Evolutionary conservation across 2,888 invertebrate species (phyloP).

Genomic region (Drosophila melanosoma): DNA sequence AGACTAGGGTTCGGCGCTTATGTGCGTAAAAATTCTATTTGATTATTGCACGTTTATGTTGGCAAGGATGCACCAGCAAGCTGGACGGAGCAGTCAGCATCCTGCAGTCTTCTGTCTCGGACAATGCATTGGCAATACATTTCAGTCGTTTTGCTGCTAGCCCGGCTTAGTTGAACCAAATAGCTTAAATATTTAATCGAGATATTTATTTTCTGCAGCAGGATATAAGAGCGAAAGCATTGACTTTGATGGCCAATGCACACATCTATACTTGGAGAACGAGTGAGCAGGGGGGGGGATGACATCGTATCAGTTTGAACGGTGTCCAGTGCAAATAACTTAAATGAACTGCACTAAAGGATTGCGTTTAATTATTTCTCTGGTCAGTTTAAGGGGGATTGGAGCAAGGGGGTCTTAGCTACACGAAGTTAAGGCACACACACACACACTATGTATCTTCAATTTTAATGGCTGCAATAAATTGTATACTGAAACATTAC

Average conservation of each 20-base stretch:
- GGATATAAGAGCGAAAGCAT: constrained; percentile 60
- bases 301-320: background rate
- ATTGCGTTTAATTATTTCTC: constrained; percentile 67
- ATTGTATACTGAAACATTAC: constrained; percentile 57
- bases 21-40: constrained; percentile 78
- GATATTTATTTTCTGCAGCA: constrained; percentile 75
- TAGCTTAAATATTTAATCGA: constrained; percentile 65
- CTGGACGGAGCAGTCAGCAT: constrained; percentile 10
- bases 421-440: constrained; percentile 4
- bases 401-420: background rate
- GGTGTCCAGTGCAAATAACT: constrained; percentile 54
- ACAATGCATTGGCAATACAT: constrained; percentile 26
- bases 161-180: constrained; percentile 18
- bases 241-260: constrained; percentile 60
- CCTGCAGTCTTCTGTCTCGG: constrained; percentile 1
- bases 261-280: background rate
- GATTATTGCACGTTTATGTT: constrained; percentile 68
- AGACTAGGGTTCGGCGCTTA: constrained; percentile 33
- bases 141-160: constrained; percentile 3
- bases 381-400: constrained; percentile 23
- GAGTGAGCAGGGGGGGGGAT: background rate
- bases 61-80: background rate
- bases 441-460: constrained; percentile 19
- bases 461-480: constrained; percentile 57
- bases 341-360: constrained; percentile 44